phyloP scores from a whole-genome alignment of 1,140 invertebrate species.

The Drosophila rhopaloa region DNA sequence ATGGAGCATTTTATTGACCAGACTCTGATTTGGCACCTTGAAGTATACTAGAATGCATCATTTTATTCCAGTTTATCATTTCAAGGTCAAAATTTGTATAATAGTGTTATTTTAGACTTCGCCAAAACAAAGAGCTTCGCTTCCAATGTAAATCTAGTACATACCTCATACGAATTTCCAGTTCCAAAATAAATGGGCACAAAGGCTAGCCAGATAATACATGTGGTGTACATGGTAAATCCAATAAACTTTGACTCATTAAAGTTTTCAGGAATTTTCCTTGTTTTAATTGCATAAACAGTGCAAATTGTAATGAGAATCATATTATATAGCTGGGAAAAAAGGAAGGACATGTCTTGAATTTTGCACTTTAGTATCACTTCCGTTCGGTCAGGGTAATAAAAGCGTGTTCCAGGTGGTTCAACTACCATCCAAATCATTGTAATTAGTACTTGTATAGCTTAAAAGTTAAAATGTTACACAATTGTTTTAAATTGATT shows the following conservation, averaged over 20 bases:
- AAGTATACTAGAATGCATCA: no score
- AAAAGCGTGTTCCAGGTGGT: constrained; percentile 87
- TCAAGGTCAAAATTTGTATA: no score
- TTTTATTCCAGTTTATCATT: no score
- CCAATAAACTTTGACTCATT: constrained; percentile 94
- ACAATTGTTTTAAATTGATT: background rate
- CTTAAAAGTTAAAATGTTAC: constrained; percentile 34
- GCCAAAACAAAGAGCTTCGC: no score
- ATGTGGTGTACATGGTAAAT: constrained; percentile 95
- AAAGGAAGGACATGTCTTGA: constrained; percentile 88
- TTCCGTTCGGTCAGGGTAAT: constrained; percentile 86
- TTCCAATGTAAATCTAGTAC: background rate
- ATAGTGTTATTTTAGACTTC: no score
- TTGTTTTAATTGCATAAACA: constrained; percentile 93
- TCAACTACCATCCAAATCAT: constrained; percentile 89
- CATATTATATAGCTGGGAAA: constrained; percentile 92
- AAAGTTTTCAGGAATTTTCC: constrained; percentile 95
- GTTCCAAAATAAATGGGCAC: constrained; percentile 93
- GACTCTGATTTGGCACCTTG: no score
- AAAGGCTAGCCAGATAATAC: constrained; percentile 95
- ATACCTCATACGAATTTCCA: constrained; percentile 86
- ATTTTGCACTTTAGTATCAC: constrained; percentile 90
- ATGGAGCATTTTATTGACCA: no score
- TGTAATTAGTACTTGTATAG: constrained; percentile 89
- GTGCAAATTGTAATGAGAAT: constrained; percentile 92